phyloP scores from a whole-genome alignment of 2,113 vertebrate species.

The Psittacula cyanocephala region DNA sequence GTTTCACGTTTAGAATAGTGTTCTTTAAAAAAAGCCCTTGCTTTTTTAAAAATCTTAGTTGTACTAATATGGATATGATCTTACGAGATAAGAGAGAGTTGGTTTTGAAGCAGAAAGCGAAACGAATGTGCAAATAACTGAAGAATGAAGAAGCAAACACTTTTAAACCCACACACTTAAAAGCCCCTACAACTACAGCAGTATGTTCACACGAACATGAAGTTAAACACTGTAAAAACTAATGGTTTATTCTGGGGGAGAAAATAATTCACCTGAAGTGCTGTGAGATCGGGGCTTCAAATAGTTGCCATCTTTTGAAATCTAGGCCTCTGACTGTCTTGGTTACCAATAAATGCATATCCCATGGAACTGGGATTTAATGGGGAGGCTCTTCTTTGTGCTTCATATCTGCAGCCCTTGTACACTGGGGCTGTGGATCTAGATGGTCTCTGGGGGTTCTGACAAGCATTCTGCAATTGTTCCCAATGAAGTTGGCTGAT shows the following conservation, averaged over 20 bases:
- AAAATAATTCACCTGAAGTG: not conserved
- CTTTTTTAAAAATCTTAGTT: not conserved
- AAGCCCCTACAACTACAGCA: not conserved
- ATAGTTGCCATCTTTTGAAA: not conserved
- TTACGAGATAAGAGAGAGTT: not conserved
- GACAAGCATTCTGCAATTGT: not conserved
- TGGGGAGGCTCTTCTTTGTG: not conserved
- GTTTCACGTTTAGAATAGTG: not conserved
- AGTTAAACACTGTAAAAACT: not conserved
- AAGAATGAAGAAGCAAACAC: not conserved
- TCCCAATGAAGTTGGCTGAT: not conserved
- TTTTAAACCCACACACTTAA: not conserved
- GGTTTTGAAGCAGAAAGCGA: not conserved
- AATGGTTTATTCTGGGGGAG: not conserved
- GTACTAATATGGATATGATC: not conserved
- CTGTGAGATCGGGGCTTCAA: not conserved
- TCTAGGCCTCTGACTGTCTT: not conserved
- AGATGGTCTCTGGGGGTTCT: not conserved
- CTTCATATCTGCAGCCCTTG: not conserved
- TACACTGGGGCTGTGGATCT: not conserved
- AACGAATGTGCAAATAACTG: not conserved
- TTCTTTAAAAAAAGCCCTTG: not conserved
- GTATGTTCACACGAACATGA: not conserved
- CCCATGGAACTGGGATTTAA: not conserved
- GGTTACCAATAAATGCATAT: not conserved